Base-by-base conservation (phyloP, 2,113 vertebrate genomes). In the Malurus alboscapulatus region DNA sequence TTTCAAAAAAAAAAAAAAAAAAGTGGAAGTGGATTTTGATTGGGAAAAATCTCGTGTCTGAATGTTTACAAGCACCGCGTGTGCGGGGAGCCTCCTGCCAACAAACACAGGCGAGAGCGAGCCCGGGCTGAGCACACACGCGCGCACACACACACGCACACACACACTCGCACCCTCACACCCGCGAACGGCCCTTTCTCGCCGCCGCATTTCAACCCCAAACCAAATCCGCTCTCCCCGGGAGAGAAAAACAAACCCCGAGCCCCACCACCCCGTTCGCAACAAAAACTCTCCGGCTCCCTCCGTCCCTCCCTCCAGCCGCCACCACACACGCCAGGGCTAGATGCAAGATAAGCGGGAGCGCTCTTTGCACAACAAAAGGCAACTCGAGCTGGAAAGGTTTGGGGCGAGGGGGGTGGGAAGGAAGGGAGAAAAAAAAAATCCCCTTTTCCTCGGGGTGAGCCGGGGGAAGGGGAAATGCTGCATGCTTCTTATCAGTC, bases 31-130 rank as follows among this genome's bases (percentile, higher is more conserved):
- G 98, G 98, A 98, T 99, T 99, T 98, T 98, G 98, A 98, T 98
- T 98, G 98, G 98, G 98, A 98, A 98, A 98, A 98, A 98, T 98
- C 98, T 98, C 98, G 98, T 98, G 98, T 98, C 97, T 98, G 98
- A 98, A 97, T 99, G 98, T 99, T 99, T 99, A 98, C 98, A 99
- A 98, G 98, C 98, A 97, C 98, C 98, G 98, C 98, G 98, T 98
- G 98, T 97, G 98, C 98, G 97, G 97, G 97, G 87, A 97, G 96
- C 97, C 97, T 98, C 96, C 96, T 98, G 97, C 97, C 98, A 98
- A 98, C 97, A 98, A 98, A 97, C 97, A 98, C 97, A 96, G 94
- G 87, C 96, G 96, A 96, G 97, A 97, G 97, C 93, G 88, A 96
- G 94, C 96, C 95, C 96, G 93, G 53, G 96, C 96, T 94, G 87